Evolutionary conservation across 2,113 vertebrate genomes (phyloP), one percentile per base, ranked within the genome.

Genomic region (Chionis minor): DNA sequence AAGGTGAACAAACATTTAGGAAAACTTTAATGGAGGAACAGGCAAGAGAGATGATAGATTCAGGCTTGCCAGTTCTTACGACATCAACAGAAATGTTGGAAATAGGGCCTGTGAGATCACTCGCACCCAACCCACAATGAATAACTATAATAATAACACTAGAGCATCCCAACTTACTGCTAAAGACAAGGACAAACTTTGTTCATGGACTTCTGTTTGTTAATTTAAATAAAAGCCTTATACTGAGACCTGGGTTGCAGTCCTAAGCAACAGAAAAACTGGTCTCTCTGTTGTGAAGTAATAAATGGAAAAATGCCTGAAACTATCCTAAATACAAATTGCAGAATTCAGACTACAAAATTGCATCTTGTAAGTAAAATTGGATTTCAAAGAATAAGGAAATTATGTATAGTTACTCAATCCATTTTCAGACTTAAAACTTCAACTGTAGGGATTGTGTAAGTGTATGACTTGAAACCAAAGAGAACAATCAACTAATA

Each of bases 81-180:
- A 78, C 6, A 4, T 22, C 9, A 71, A 52, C 2, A 73, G 32
- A 55, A 59, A n/a, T 6, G 28, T 12, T 77, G 51, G 33, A 73
- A 91, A 69, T 12, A 14, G 13, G 35, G 13, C 20, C n/a, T 59
- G 23, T 52, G 58, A 73, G 7, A 52, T 12, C 33, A 89, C 28
- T 22, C 1, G 0, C 49, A 89, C 49, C 58, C 49, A 69, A 9
- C 32, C 28, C 4, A 11, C 15, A 19, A 63, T 1, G 1, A 83
- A 8, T 32, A 86, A 59, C 19, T 38, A 38, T 38, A 38, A 38
- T 38, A 38, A 38, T 38, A 38, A 38, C 70, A 44, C 33, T 18
- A 52, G 0, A 84, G 16, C 22, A 49, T 10, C 38, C 52, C 21
- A 74, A 8, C 10, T 32, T 90, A 40, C 35, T 4, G 3, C 26